Evolutionary conservation across 2,797 vertebrate genomes (phyloP).

Genomic region (Semotilus atromaculatus): DNA sequence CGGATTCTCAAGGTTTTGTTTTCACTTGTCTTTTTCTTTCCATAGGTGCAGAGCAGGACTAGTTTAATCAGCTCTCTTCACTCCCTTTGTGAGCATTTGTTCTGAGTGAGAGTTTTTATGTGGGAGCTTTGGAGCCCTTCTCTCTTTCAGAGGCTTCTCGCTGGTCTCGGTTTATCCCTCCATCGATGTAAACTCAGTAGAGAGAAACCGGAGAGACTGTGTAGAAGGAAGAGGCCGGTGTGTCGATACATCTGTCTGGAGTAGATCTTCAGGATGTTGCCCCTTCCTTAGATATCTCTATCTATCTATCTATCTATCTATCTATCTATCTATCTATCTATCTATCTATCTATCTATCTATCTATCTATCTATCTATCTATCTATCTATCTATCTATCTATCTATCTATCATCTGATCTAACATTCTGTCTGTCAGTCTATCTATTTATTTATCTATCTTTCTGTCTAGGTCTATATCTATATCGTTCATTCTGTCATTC

Average conservation of each 20-base stretch:
- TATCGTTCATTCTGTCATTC: accelerated
- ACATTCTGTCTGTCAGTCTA: no score
- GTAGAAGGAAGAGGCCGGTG: background rate
- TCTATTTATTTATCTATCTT: no score
- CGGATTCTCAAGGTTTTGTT: background rate
- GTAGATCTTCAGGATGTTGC: background rate
- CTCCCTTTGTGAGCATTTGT: conserved; percentile 7
- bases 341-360: background rate
- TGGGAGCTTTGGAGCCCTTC: background rate
- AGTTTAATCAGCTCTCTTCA: background rate
- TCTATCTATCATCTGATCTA: no score
- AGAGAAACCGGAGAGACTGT: background rate
- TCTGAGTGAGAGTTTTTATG: background rate
- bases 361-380: background rate
- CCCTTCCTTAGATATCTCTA: background rate
- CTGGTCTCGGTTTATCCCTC: conserved; percentile 6
- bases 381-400: no score
- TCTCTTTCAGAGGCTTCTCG: conserved; percentile 1
- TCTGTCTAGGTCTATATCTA: background rate
- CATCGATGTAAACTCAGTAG: background rate
- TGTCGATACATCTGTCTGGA: conserved; percentile 29
- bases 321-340: background rate
- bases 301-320: background rate
- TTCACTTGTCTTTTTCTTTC: background rate
- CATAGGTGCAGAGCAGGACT: background rate